Percentiles rank a stretch among this genome's conserved stretches.
These are phyloP conservation scores for Channallabes apus DNA, from an alignment of 2,797 vertebrate genomes.

Conservation along the genomic window DNA sequence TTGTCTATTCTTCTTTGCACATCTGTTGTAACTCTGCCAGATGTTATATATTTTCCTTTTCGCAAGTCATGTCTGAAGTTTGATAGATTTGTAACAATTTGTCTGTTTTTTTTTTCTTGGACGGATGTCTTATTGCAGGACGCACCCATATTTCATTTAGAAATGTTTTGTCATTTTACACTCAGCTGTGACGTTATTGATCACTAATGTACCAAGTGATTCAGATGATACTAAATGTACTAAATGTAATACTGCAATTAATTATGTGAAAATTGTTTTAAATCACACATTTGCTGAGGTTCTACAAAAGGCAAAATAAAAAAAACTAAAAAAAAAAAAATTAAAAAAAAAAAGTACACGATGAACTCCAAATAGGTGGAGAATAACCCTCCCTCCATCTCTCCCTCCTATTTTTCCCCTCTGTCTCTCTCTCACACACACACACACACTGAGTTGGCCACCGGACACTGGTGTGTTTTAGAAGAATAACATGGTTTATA, in stretches of 20 bases:
- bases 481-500: conserved; percentile 46
- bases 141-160: neutral
- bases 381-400: conserved; percentile 12
- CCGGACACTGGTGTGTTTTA: conserved; percentile 57
- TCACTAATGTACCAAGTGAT: conserved; percentile 4
- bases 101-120: neutral
- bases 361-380: conserved; percentile 18
- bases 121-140: neutral
- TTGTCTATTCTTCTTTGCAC: conserved; percentile 17
- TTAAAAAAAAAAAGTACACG: neutral
- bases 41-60: conserved; percentile 13
- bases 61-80: conserved; percentile 21
- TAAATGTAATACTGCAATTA: conserved; percentile 8
- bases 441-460: conserved; percentile 28
- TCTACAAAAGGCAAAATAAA: neutral
- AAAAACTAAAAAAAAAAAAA: too few relatives aligned
- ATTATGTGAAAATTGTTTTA: neutral
- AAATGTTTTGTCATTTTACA: conserved; percentile 7
- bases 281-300: neutral
- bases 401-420: neutral
- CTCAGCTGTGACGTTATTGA: conserved; percentile 9
- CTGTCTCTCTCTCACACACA: too few relatives aligned
- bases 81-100: conserved; percentile 16
- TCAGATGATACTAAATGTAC: neutral
- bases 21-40: conserved; percentile 25